phyloP scores from a whole-genome alignment of 2,113 vertebrate genomes.

The Lagenorhynchus albirostris region DNA sequence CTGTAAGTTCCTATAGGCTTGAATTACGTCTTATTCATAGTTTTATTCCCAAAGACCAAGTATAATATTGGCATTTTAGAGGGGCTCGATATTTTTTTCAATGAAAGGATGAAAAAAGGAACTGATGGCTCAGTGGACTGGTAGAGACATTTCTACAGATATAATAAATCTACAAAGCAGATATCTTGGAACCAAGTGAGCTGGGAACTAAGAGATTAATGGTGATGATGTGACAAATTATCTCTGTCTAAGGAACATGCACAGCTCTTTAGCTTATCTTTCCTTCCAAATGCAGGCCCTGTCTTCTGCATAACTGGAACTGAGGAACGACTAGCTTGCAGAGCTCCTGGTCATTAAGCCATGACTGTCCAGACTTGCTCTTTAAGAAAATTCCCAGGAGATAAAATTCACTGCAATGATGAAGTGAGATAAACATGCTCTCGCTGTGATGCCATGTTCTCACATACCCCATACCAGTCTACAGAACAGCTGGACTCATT shows the following conservation, averaged over 20 bases:
- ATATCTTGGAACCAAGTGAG: background rate
- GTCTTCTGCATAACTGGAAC: slow-evolving; percentile 42
- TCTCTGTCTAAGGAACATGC: slow-evolving; percentile 5
- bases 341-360: slow-evolving; percentile 46
- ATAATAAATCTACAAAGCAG: slow-evolving; percentile 24
- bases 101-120: slow-evolving; percentile 21
- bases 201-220: background rate
- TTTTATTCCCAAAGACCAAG: background rate
- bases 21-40: background rate
- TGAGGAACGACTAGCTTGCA: slow-evolving; percentile 12
- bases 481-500: slow-evolving; percentile 70
- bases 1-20: background rate
- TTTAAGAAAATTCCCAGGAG: slow-evolving; percentile 72
- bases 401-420: slow-evolving; percentile 40
- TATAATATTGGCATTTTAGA: background rate
- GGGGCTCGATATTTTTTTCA: background rate
- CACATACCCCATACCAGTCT: slow-evolving; percentile 48
- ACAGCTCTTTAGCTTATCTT: slow-evolving; percentile 3
- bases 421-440: slow-evolving; percentile 69
- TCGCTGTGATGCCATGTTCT: slow-evolving; percentile 52
- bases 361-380: slow-evolving; percentile 53
- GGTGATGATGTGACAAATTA: slow-evolving; percentile 33
- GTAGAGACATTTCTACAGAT: background rate
- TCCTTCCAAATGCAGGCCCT: background rate
- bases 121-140: background rate